phyloP scores from a whole-genome alignment of 1,140 invertebrate genomes.

The Scylla paramamosain region DNA sequence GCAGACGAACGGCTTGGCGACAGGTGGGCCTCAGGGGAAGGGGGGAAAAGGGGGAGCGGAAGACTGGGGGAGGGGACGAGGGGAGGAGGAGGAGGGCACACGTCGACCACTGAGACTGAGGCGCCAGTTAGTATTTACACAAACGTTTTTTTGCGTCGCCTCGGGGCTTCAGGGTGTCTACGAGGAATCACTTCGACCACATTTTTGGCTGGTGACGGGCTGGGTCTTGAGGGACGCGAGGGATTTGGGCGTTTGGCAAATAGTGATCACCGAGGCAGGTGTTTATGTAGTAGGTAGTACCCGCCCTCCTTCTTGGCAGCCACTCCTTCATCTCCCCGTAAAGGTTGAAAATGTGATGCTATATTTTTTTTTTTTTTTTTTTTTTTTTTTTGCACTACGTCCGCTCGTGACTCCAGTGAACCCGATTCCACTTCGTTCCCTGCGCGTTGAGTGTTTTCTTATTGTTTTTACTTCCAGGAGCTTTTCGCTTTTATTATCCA shows the following conservation, averaged over 20 bases:
- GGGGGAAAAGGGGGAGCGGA: background rate
- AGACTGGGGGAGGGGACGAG: too few relatives aligned
- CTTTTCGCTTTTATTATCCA: too few relatives aligned
- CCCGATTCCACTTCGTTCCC: too few relatives aligned
- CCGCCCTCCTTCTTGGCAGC: background rate
- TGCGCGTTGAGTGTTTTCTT: too few relatives aligned
- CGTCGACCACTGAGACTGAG: background rate
- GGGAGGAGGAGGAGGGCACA: background rate
- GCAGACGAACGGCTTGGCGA: background rate
- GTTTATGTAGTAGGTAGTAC: background rate
- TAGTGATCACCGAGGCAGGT: constrained; percentile 43
- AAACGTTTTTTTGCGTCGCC: constrained; percentile 36
- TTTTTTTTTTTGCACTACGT: too few relatives aligned
- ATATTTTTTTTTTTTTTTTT: too few relatives aligned
- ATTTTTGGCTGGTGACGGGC: background rate
- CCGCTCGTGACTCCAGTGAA: too few relatives aligned
- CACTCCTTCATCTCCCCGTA: background rate
- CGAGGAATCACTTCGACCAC: background rate
- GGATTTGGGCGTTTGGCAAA: constrained; percentile 44
- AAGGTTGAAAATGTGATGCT: too few relatives aligned
- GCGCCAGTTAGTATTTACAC: constrained; percentile 39
- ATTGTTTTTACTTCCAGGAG: too few relatives aligned
- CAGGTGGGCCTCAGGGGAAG: background rate
- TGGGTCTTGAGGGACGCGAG: background rate
- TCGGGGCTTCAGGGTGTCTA: background rate